Conservation (phyloP, 2,113 vertebrate genomes). For the Bucco capensis region DNA sequence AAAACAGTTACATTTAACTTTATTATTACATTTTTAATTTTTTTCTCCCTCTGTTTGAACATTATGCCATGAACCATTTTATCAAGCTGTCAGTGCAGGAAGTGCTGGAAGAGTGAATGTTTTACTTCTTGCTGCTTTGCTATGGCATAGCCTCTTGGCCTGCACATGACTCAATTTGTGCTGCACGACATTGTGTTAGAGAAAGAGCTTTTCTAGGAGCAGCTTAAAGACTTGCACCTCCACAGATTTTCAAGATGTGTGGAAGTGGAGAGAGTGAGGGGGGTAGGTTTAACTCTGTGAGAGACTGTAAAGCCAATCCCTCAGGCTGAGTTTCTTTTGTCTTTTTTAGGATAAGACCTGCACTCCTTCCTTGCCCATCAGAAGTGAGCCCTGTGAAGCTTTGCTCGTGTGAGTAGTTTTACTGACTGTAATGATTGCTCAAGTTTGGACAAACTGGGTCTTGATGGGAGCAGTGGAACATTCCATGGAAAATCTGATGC, state of each 20-base stretch:
- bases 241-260: not conserved
- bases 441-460: not conserved
- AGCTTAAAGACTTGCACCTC: not conserved
- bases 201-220: not conserved
- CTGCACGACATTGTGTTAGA: not conserved
- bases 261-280: not conserved
- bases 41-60: slow-evolving; percentile 72
- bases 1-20: slow-evolving; percentile 81
- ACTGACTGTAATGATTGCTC: not conserved
- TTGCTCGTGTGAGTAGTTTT: not conserved
- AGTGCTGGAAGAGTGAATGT: slow-evolving; percentile 54
- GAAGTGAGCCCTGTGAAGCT: not conserved
- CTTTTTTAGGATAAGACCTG: not conserved
- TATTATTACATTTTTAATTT: slow-evolving; percentile 79
- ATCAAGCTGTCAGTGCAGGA: slow-evolving; percentile 71
- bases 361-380: not conserved
- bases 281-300: not conserved
- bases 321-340: not conserved
- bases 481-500: slow-evolving; percentile 49
- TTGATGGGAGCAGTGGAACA: not conserved
- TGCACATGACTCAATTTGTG: not conserved
- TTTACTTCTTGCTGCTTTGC: slow-evolving; percentile 28
- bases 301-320: not conserved
- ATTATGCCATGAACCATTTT: slow-evolving; percentile 70
- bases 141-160: slow-evolving; percentile 36